Conservation (phyloP, 2,888 invertebrate genomes). For the Rotaria sp. region DNA sequence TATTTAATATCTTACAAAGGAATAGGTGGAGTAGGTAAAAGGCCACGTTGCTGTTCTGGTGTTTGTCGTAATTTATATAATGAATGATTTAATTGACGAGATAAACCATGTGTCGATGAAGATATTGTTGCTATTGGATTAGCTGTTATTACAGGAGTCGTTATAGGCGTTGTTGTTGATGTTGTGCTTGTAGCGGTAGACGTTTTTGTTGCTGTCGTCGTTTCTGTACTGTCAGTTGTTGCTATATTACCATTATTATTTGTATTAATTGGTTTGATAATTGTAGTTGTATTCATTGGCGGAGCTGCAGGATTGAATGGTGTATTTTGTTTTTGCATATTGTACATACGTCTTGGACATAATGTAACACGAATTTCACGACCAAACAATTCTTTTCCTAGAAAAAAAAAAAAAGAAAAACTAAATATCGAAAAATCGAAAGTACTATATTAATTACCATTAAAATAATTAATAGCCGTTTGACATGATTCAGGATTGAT, state of each 20-base stretch:
- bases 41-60: background rate
- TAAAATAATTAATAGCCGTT: background rate
- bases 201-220: background rate
- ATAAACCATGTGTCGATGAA: background rate
- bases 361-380: constrained; percentile 13
- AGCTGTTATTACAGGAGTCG: background rate
- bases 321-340: constrained; percentile 23
- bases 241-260: background rate
- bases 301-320: background rate
- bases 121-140: background rate
- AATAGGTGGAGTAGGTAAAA: background rate
- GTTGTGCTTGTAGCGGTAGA: background rate
- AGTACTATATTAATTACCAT: background rate
- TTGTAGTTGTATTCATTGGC: background rate
- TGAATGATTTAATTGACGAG: background rate
- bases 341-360: background rate
- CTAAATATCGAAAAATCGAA: background rate
- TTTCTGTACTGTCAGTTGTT: background rate
- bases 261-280: background rate
- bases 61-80: background rate
- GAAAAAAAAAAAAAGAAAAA: background rate
- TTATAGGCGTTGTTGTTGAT: background rate
- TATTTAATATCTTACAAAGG: background rate
- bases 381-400: constrained; percentile 12
- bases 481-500: background rate